phyloP scores from a whole-genome alignment of 1,140 invertebrate genomes.

The Melitaea cinxia region DNA sequence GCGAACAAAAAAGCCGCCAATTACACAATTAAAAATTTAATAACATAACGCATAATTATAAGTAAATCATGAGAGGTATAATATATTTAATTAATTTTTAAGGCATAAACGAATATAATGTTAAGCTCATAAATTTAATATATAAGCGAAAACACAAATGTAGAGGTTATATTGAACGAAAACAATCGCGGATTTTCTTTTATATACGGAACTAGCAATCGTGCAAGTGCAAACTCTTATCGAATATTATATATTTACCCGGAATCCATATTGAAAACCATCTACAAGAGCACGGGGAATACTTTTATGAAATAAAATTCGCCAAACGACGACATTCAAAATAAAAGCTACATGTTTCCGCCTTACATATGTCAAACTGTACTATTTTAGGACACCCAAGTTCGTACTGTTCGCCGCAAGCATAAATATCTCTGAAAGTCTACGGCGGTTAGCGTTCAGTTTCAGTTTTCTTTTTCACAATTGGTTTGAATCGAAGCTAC shows the following conservation, averaged over 20 bases:
- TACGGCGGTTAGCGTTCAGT: slow-evolving; percentile 40
- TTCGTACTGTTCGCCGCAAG: slow-evolving; percentile 65
- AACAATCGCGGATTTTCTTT: slow-evolving; percentile 47
- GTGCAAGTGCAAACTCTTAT: slow-evolving; percentile 37
- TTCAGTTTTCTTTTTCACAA: slow-evolving; percentile 51
- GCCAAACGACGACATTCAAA: slow-evolving; percentile 71
- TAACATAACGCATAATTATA: too few relatives aligned
- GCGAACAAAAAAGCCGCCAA: slow-evolving; percentile 4
- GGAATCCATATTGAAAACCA: slow-evolving; percentile 71
- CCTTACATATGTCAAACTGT: slow-evolving; percentile 77
- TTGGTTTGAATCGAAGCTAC: slow-evolving; percentile 36
- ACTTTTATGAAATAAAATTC: slow-evolving; percentile 67
- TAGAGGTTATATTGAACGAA: slow-evolving; percentile 65
- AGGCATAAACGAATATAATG: background rate
- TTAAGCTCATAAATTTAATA: slow-evolving; percentile 8
- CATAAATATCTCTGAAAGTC: slow-evolving; percentile 60
- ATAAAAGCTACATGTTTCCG: slow-evolving; percentile 80
- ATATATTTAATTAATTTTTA: background rate
- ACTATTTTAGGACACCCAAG: slow-evolving; percentile 77
- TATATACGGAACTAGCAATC: slow-evolving; percentile 35
- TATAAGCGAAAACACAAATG: slow-evolving; percentile 39
- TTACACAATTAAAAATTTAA: background rate
- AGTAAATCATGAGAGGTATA: too few relatives aligned
- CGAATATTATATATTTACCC: slow-evolving; percentile 65
- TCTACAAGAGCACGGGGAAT: slow-evolving; percentile 48